Evolutionary conservation across 2,113 vertebrate genomes (phyloP).

Genomic region (Pycnonotus jocosus): DNA sequence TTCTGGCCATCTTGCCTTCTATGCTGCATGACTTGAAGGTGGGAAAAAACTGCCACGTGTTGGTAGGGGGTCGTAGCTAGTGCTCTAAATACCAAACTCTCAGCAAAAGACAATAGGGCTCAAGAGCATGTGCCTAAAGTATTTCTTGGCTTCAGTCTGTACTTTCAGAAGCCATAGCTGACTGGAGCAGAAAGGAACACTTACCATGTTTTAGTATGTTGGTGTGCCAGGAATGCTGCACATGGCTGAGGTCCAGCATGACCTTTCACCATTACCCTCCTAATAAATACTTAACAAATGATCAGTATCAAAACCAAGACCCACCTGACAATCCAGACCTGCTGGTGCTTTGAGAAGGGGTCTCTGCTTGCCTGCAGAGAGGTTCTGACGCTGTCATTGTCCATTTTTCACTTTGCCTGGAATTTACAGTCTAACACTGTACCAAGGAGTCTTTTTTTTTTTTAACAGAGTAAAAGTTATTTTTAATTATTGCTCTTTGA

Average conservation of each 20-base stretch:
- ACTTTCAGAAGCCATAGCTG: background rate
- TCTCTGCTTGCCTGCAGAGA: background rate
- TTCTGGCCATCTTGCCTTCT: background rate
- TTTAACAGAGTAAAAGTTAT: background rate
- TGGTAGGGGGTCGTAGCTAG: background rate
- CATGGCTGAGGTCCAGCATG: background rate
- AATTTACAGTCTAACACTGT: background rate
- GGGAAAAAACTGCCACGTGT: background rate
- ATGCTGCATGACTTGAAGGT: background rate
- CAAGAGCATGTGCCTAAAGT: background rate
- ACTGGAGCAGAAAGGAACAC: accelerated
- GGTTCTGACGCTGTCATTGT: background rate
- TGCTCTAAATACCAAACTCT: background rate
- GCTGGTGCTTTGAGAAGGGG: background rate
- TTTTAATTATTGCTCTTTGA: background rate
- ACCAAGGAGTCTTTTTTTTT: background rate
- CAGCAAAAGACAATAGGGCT: background rate
- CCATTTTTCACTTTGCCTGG: background rate
- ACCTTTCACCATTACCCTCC: background rate
- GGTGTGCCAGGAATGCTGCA: background rate
- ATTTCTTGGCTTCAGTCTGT: background rate
- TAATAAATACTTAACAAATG: background rate
- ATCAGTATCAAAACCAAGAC: background rate
- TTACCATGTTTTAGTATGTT: accelerated
- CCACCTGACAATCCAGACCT: background rate